These are phyloP conservation scores for Penaeus monodon DNA, from an alignment of 2,888 invertebrate genomes.

Conservation along the genomic window DNA sequence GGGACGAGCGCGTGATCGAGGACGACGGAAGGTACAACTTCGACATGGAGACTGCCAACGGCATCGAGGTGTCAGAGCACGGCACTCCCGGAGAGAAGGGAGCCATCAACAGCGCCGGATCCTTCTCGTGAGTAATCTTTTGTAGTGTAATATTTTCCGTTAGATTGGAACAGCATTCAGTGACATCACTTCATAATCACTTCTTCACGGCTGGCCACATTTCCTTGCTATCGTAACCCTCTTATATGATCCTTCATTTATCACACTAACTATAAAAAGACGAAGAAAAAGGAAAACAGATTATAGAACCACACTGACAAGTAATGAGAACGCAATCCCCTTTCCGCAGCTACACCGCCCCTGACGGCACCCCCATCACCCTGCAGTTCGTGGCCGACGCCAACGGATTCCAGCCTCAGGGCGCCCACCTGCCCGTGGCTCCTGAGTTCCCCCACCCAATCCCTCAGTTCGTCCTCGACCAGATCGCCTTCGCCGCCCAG, in stretches of 20 bases:
- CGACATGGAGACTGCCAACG: slow-evolving; percentile 55
- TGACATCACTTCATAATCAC: no score
- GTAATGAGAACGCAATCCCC: no score
- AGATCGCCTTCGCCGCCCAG: slow-evolving; percentile 42
- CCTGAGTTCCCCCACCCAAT: slow-evolving; percentile 48
- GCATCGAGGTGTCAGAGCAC: slow-evolving; percentile 42
- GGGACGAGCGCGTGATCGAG: slow-evolving; percentile 23
- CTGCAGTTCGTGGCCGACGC: slow-evolving; percentile 31
- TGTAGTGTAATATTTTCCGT: no score
- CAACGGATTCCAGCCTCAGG: slow-evolving; percentile 37
- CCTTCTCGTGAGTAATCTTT: slow-evolving; percentile 43
- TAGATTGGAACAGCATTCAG: no score
- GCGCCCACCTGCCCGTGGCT: slow-evolving; percentile 34
- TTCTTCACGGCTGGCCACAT: no score
- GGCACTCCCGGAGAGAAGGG: slow-evolving; percentile 36
- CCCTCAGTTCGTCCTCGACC: slow-evolving; percentile 47
- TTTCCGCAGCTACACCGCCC: slow-evolving; percentile 37
- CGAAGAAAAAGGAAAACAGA: no score
- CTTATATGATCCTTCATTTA: no score
- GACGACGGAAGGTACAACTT: slow-evolving; percentile 47
- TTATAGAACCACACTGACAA: no score
- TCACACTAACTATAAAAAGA: no score
- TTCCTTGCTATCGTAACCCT: no score
- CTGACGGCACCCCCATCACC: slow-evolving; percentile 24
- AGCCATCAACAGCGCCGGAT: slow-evolving; percentile 45